These are phyloP conservation scores for Burhinus oedicnemus DNA, from an alignment of 2,113 vertebrate species.

Conservation along the genomic window DNA sequence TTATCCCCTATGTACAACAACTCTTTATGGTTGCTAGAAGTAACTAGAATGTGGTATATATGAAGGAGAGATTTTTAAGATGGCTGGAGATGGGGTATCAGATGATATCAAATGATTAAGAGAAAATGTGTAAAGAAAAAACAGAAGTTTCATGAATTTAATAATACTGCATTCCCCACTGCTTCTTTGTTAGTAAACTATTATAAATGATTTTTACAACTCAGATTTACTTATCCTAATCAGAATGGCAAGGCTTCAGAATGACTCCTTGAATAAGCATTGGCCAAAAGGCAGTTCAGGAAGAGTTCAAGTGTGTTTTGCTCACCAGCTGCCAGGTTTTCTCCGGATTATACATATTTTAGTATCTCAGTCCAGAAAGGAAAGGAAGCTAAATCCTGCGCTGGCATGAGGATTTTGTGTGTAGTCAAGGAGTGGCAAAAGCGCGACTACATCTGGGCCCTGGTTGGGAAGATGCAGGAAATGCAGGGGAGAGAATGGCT, in stretches of 20 bases:
- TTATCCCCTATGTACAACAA: not conserved
- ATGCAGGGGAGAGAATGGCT: not conserved
- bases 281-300: conserved; percentile 30
- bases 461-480: not conserved
- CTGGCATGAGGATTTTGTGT: not conserved
- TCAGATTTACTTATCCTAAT: not conserved
- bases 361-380: not conserved
- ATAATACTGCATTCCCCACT: not conserved
- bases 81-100: not conserved
- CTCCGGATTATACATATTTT: conserved; percentile 6
- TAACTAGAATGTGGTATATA: not conserved
- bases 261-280: not conserved
- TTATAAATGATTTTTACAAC: not conserved
- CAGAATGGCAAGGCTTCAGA: not conserved
- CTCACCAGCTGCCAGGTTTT: conserved; percentile 8
- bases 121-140: not conserved
- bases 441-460: rapidly evolving
- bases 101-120: not conserved
- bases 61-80: not conserved
- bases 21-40: not conserved
- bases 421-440: not conserved
- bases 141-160: not conserved
- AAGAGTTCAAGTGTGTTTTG: conserved; percentile 50
- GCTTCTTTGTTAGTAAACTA: not conserved
- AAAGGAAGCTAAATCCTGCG: not conserved